phyloP scores from a whole-genome alignment of 30 jellyfish, hydroid and myxozoan genomes.

The Catostylus mosaicus region DNA sequence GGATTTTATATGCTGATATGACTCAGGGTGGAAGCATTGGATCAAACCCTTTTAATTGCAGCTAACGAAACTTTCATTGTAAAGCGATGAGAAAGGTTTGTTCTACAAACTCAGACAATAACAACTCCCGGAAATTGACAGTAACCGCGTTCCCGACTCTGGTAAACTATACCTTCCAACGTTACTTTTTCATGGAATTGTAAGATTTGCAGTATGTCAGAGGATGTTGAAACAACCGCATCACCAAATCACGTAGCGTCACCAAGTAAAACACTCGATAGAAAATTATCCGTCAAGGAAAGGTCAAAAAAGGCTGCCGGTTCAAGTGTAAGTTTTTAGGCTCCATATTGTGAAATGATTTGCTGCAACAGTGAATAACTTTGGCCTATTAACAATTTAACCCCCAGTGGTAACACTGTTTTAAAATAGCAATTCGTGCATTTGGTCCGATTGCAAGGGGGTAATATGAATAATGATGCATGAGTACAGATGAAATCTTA shows the following conservation, averaged over 20 bases:
- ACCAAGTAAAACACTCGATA: conserved; percentile 36
- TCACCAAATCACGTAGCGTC: conserved; percentile 40
- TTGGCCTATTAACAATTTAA: too few species aligned
- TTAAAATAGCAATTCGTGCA: too few species aligned
- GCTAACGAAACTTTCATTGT: background rate
- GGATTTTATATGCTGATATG: conserved; percentile 9
- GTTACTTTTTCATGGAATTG: conserved; percentile 3
- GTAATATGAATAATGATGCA: too few species aligned
- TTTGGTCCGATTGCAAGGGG: too few species aligned
- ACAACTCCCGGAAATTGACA: conserved; percentile 38
- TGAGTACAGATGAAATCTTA: too few species aligned
- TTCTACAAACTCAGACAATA: background rate
- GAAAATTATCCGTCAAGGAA: conserved; percentile 59
- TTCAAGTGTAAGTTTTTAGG: conserved; percentile 36
- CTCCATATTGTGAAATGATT: background rate
- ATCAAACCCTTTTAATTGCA: background rate
- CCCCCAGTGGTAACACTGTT: too few species aligned
- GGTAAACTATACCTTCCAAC: background rate
- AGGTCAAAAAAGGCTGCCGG: conserved; percentile 16
- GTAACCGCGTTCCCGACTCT: background rate
- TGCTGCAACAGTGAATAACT: too few species aligned
- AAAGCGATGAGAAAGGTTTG: background rate
- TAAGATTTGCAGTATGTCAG: conserved; percentile 43
- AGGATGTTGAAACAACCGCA: conserved; percentile 30
- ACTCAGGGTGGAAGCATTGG: background rate